A percentile compares a stretch with the other conserved stretches of the same genome.
phyloP scores from a whole-genome alignment of 2,797 vertebrate genomes.

The Phrynocephalus forsythii region DNA sequence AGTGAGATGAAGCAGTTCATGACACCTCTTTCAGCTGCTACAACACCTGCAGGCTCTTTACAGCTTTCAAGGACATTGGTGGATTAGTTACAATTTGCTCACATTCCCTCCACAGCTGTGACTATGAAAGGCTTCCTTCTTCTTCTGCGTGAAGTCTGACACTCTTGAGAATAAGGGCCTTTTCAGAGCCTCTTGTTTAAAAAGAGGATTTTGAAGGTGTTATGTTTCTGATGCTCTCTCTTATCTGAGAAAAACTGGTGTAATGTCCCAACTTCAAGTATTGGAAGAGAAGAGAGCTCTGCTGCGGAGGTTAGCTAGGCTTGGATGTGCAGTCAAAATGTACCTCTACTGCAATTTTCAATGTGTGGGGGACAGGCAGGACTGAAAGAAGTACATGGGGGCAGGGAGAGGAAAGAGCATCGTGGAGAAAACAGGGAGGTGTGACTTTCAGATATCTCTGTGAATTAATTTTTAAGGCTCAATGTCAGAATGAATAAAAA shows the following conservation, averaged over 20 bases:
- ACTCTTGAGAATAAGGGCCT: conserved; percentile 1
- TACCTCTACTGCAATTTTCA: not conserved
- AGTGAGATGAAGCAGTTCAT: not conserved
- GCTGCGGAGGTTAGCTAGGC: not conserved
- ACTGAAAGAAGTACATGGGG: not conserved
- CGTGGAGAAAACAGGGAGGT: not conserved
- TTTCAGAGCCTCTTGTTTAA: not conserved
- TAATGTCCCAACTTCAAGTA: not conserved
- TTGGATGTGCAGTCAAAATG: not conserved
- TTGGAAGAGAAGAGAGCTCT: not conserved
- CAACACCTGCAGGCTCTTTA: not conserved
- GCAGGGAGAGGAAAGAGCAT: not conserved
- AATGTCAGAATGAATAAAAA: too few species aligned
- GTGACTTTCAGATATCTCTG: not conserved
- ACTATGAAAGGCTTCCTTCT: conserved; percentile 1
- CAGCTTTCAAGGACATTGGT: conserved; percentile 22
- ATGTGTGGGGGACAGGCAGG: not conserved
- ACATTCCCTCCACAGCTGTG: conserved; percentile 9
- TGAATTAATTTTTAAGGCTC: not conserved
- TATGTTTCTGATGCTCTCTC: not conserved
- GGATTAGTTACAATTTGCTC: conserved; percentile 10
- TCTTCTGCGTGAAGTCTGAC: conserved; percentile 5
- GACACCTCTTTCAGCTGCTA: not conserved
- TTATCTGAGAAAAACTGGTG: not conserved
- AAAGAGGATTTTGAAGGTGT: not conserved